Conservation (phyloP, 2,113 vertebrate species). For the Emydocephalus ijimae region DNA sequence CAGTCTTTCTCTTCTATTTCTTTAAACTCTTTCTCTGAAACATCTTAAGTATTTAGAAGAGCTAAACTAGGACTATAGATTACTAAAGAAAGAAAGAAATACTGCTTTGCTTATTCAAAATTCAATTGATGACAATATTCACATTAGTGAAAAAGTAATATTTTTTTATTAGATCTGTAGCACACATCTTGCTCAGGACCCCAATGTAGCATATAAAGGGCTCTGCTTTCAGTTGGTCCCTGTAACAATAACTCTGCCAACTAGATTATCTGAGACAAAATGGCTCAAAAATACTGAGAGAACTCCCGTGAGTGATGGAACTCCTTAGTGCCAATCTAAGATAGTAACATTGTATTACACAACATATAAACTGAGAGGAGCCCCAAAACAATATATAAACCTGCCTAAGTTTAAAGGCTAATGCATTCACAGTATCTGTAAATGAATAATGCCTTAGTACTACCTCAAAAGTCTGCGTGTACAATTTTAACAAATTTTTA, state of each 20-base stretch:
- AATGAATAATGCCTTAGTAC: neutral
- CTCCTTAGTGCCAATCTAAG: neutral
- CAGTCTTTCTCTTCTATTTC: no score
- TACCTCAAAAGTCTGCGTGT: neutral
- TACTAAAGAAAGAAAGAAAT: neutral
- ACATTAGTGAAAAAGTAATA: neutral
- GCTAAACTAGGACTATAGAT: neutral
- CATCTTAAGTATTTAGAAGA: neutral
- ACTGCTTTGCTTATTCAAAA: neutral
- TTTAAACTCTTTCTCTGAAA: neutral
- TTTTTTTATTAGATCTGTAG: neutral
- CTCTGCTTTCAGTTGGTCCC: neutral
- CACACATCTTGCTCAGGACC: neutral
- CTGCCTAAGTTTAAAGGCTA: neutral
- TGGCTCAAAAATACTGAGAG: neutral
- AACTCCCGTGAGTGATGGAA: neutral
- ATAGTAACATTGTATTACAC: neutral
- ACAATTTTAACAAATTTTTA: neutral
- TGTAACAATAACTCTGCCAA: neutral
- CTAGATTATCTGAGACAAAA: neutral
- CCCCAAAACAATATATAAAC: neutral
- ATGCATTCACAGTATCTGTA: neutral
- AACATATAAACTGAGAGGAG: neutral
- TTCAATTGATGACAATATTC: neutral
- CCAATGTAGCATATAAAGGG: neutral